phyloP scores from a whole-genome alignment of 23 tunicate species.

The Ascidia mentula region DNA sequence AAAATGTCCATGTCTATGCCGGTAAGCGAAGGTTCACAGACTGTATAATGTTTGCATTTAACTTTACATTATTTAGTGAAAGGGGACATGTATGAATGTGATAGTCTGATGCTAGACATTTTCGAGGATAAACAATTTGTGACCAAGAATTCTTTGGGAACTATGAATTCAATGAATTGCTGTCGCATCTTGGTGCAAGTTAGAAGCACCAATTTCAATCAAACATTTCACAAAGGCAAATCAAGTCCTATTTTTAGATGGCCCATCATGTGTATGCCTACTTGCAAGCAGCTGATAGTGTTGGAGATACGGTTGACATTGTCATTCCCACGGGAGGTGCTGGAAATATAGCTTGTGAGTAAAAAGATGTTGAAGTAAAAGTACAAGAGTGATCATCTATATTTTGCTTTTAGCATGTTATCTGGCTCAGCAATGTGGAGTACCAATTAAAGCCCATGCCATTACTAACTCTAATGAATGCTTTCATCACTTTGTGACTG shows the following conservation, averaged over 20 bases:
- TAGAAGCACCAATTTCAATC: not conserved
- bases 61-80: too few relatives aligned
- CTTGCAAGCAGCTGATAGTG: slow-evolving; percentile 27
- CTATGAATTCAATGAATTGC: slow-evolving; percentile 76
- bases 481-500: not conserved
- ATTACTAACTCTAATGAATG: not conserved
- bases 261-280: slow-evolving; percentile 82
- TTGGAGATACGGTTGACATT: slow-evolving; percentile 67
- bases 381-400: too few relatives aligned
- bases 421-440: not conserved
- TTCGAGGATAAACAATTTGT: slow-evolving; percentile 35
- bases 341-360: slow-evolving; percentile 70
- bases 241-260: slow-evolving; percentile 16
- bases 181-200: slow-evolving; percentile 81
- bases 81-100: not conserved
- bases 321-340: slow-evolving; percentile 73
- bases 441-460: not conserved
- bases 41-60: too few relatives aligned
- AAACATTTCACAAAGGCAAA: not conserved
- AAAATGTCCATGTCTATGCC: slow-evolving; percentile 74
- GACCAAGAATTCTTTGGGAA: slow-evolving; percentile 40
- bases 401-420: not conserved
- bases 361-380: too few relatives aligned
- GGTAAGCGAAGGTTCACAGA: too few relatives aligned
- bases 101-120: not conserved